Evolutionary conservation across 2,113 vertebrate species (phyloP), one percentile per base, ranked within the genome.

Genomic region (Entelurus aequoreus): DNA sequence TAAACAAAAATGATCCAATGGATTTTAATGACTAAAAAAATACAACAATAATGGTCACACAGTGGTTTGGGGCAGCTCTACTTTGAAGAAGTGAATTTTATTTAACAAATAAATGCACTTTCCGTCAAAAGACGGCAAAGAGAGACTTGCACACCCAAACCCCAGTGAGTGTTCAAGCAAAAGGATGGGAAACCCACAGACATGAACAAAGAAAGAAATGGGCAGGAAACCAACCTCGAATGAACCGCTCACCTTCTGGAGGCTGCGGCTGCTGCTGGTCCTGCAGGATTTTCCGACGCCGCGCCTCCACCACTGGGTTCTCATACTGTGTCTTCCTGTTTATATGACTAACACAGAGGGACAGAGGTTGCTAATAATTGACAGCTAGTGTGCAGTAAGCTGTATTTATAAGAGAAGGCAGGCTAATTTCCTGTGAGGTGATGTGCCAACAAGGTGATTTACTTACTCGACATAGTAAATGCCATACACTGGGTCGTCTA

Each of bases 381-480:
- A 21, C 54, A 63, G 11, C 42, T 40, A 36, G 19, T 21, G 55
- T 19, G 40, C 13, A 13, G 10, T 44, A 46, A 38, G 48, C 14
- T 21, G 49, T 53, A 60, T 48, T 60, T 36, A 15, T 12, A 48
- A 21, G 35, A 42, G 15, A 6, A 6, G 6, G 40, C 37, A 28
- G 49, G 48, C 60, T 63, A 8, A 51, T 67, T 63, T 49, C 48
- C 16, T 72, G 16, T 63, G 46, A 8, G 28, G 11, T 53, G 28
- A 49, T 50, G n/a, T 58, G 48, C 54, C 42, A 70, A 65, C 50
- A 35, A 53, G 56, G 53, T 1, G 51, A 50, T 68, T 42, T 49
- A 95, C 96, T 98, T 94, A 98, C 96, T 98, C 96, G 83, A 99
- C 96, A 90, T 98, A 98, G 90, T 99, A 99, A 76, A 98, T 91